phyloP scores from a whole-genome alignment of 2,888 invertebrate genomes.

The Drosophila parthenogenetica region DNA sequence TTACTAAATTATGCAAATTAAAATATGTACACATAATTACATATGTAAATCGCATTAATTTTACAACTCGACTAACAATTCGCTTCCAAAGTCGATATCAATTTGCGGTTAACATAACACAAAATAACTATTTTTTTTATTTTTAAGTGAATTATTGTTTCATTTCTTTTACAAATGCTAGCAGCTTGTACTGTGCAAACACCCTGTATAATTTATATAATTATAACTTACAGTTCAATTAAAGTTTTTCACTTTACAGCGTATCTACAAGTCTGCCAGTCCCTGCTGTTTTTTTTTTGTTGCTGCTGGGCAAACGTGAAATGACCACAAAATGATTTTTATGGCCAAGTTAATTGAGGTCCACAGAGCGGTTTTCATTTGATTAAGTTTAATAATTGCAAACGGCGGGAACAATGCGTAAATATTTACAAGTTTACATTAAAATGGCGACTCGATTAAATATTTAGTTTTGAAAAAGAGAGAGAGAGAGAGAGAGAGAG shows the following conservation, averaged over 20 bases:
- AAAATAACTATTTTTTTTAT: constrained; percentile 28
- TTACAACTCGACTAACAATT: constrained; percentile 48
- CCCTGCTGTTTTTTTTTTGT: background rate
- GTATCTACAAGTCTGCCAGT: constrained; percentile 12
- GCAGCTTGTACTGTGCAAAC: background rate
- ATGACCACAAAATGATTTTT: constrained; percentile 75
- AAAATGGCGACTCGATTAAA: constrained; percentile 19
- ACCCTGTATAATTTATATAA: background rate
- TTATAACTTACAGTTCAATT: too few species aligned
- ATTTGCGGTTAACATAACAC: constrained; percentile 73
- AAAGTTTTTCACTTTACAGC: background rate
- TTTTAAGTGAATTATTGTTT: constrained; percentile 23
- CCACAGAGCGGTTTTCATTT: constrained; percentile 69
- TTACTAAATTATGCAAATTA: constrained; percentile 78
- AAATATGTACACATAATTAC: constrained; percentile 78
- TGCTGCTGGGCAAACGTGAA: constrained; percentile 42
- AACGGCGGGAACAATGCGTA: constrained; percentile 35
- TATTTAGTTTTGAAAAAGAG: constrained; percentile 9
- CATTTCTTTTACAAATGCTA: constrained; percentile 9
- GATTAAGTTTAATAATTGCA: constrained; percentile 74
- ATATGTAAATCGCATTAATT: constrained; percentile 77
- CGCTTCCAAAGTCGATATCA: constrained; percentile 58
- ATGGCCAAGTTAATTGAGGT: constrained; percentile 76
- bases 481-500: background rate
- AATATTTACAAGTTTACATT: constrained; percentile 31